Base-by-base conservation (phyloP, 2,113 vertebrate species). In the Apeltes quadracus region DNA sequence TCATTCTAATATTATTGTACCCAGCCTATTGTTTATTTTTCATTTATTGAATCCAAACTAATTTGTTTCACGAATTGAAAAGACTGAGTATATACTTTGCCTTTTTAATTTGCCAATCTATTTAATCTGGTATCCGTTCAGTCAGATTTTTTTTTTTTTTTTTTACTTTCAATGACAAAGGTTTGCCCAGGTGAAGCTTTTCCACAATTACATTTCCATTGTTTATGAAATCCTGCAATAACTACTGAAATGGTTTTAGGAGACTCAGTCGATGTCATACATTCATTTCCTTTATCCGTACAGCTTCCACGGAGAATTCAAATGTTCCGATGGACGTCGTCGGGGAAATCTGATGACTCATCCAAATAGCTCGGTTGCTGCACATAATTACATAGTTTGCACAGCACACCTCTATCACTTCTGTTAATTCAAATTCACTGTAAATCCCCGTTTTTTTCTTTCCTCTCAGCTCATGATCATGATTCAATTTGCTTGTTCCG, bases 291-390 rank as follows among this genome's bases (percentile, higher is more conserved):
- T 53, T 22, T 23, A 51, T 25, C 23, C 14, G 23, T 15, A 15
- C 51, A 3, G 50, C 13, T 53, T 23, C 51, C 7, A 5, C 7
- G 5, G 23, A 53, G 44, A 46, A 44, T 34, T 7, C 32, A 6
- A 34, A 34, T 34, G 32, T 34, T 6, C 4, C 5, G 6, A 34
- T 34, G 32, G 1, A 34, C 32, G 32, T 34, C 29, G 29, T 32
- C 29, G 5, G 29, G 1, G 29, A n/a, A n/a, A 39, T 66, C 71
- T 81, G 69, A 55, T 70, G 79, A 61, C 48, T 78, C 59, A 75
- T 76, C 64, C 64, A 38, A 78, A 79, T 50, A 79, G 62, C 61
- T 38, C 2, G 20, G 61, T 25, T 68, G 65, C 62, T 84, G 78
- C 66, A 61, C 48, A 67, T 16, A 55, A 77, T 69, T 38, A n/a